phyloP scores from a whole-genome alignment of 2,888 invertebrate genomes.

The Gortyna flavago region DNA sequence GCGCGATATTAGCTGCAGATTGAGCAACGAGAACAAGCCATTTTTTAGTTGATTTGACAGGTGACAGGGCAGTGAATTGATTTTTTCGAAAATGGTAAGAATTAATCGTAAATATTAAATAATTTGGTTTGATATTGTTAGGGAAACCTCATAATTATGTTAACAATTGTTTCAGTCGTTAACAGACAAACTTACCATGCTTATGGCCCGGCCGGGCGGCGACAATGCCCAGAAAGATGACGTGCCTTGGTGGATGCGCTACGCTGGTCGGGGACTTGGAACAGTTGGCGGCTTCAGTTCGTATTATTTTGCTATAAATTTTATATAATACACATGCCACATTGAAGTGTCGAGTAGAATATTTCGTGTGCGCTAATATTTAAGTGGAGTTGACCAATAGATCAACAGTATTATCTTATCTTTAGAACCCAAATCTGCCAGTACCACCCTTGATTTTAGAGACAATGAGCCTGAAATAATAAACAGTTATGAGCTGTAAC shows the following conservation, averaged over 20 bases:
- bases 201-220: constrained; percentile 95
- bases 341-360: constrained; percentile 10
- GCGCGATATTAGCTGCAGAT: background rate
- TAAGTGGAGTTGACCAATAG: constrained; percentile 19
- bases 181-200: constrained; percentile 94
- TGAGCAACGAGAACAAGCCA: constrained; percentile 33
- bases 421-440: constrained; percentile 32
- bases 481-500: constrained; percentile 32
- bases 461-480: constrained; percentile 50
- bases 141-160: constrained; percentile 64
- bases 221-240: constrained; percentile 94
- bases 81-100: constrained; percentile 88
- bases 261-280: constrained; percentile 95
- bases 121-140: constrained; percentile 40
- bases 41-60: constrained; percentile 74
- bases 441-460: constrained; percentile 57
- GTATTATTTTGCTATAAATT: constrained; percentile 79
- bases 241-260: constrained; percentile 97
- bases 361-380: background rate
- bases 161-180: constrained; percentile 91
- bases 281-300: constrained; percentile 95
- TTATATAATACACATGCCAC: constrained; percentile 28
- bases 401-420: constrained; percentile 62
- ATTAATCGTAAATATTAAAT: constrained; percentile 72
- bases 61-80: constrained; percentile 86